These are phyloP conservation scores for Psettodes erumei DNA, from an alignment of 2,113 vertebrate genomes.

Conservation along the genomic window DNA sequence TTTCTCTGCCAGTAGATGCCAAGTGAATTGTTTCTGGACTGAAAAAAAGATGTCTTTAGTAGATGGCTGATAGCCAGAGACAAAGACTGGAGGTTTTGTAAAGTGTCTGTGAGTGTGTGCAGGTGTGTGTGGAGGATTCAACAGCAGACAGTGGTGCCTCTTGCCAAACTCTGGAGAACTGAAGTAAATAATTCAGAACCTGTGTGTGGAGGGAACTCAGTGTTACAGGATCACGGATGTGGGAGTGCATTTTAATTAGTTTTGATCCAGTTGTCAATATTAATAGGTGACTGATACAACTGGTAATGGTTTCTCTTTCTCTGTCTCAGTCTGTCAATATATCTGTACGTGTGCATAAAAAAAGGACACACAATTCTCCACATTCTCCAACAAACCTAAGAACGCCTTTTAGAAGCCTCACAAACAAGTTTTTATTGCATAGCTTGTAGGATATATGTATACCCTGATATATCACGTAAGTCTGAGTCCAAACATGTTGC, in stretches of 20 bases:
- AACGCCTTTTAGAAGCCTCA: background rate
- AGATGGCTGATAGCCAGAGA: background rate
- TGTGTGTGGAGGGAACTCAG: conserved; percentile 17
- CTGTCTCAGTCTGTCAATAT: background rate
- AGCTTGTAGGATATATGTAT: too few relatives aligned
- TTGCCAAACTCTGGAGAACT: conserved; percentile 33
- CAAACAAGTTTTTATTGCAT: background rate
- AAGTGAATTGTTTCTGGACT: conserved; percentile 19
- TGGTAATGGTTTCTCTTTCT: background rate
- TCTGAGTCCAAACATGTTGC: conserved; percentile 2
- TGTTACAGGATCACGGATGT: conserved; percentile 25
- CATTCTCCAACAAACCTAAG: background rate
- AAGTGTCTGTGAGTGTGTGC: conserved; percentile 19
- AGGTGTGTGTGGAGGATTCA: conserved; percentile 40
- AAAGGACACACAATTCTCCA: background rate
- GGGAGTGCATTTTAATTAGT: conserved; percentile 28
- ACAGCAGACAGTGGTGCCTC: conserved; percentile 16
- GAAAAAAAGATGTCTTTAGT: conserved; percentile 13
- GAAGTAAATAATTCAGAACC: conserved; percentile 63
- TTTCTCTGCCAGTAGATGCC: background rate
- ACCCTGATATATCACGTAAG: background rate
- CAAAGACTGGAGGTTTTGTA: conserved; percentile 11
- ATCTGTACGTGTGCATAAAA: background rate
- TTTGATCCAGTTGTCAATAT: conserved; percentile 22
- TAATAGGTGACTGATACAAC: conserved; percentile 9